A percentile compares a stretch with the other conserved stretches of the same genome.
Conservation (phyloP, 2,797 vertebrate genomes). For the Bradypodion ventrale region DNA sequence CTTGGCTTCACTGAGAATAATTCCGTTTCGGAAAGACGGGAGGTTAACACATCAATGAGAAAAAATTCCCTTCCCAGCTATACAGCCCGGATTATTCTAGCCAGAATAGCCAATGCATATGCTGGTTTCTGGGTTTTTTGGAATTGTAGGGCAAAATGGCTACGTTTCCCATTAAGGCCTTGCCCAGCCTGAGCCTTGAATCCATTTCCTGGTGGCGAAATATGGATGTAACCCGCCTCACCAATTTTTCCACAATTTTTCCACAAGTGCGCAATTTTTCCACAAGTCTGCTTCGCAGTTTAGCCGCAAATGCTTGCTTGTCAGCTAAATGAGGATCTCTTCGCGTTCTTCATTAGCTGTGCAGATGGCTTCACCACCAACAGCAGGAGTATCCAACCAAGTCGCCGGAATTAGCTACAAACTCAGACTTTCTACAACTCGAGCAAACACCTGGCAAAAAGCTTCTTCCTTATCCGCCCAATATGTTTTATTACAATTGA, state of each 20-base stretch:
- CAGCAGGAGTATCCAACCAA: background rate
- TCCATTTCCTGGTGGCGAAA: background rate
- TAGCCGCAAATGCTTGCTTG: no score
- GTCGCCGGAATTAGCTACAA: background rate
- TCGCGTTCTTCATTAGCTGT: background rate
- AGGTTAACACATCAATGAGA: no score
- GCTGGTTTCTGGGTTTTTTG: no score
- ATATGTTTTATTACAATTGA: background rate
- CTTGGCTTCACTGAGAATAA: background rate
- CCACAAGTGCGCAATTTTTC: background rate
- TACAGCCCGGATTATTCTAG: no score
- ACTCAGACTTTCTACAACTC: background rate
- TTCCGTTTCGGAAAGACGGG: background rate
- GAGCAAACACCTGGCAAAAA: background rate
- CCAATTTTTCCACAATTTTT: background rate
- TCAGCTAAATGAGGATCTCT: background rate
- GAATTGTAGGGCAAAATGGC: no score
- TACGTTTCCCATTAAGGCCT: no score
- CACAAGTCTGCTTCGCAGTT: background rate
- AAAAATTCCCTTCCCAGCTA: no score
- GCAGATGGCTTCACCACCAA: background rate
- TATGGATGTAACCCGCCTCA: background rate
- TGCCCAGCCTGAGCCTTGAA: background rate
- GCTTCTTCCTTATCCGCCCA: fast-evolving
- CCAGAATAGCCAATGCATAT: no score